phyloP scores from a whole-genome alignment of 2,888 invertebrate species.

The Drosophila multiciliata region DNA sequence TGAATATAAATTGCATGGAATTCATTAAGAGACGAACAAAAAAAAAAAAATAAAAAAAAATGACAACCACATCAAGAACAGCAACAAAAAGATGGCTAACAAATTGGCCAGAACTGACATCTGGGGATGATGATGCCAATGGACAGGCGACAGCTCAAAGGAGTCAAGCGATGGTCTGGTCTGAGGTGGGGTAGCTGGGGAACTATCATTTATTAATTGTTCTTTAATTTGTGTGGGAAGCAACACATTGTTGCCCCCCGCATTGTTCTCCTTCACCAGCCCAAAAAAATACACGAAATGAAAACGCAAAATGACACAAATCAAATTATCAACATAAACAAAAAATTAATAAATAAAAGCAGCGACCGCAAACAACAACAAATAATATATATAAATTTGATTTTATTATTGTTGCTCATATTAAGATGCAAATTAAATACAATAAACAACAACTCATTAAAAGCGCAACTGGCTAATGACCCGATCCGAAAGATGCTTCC shows the following conservation, averaged over 20 bases:
- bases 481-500: constrained; percentile 22
- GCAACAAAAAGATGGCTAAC: constrained; percentile 36
- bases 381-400: constrained; percentile 57
- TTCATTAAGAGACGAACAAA: constrained; percentile 42
- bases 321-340: constrained; percentile 6
- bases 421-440: constrained; percentile 72
- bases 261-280: neutral
- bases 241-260: constrained; percentile 41
- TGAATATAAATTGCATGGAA: constrained; percentile 69
- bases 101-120: constrained; percentile 46
- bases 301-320: constrained; percentile 8
- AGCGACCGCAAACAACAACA: constrained; percentile 55
- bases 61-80: neutral
- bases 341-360: constrained; percentile 5
- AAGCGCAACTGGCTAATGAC: constrained; percentile 68
- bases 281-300: constrained; percentile 7
- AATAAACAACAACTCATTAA: constrained; percentile 78
- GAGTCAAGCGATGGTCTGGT: neutral
- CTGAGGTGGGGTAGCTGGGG: neutral
- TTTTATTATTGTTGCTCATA: constrained; percentile 25
- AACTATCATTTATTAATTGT: constrained; percentile 77
- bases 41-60: neutral
- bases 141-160: constrained; percentile 40
- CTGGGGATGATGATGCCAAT: constrained; percentile 43
- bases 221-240: constrained; percentile 78